Percentiles rank a stretch among this genome's conserved stretches.
Conservation (phyloP, 1,140 invertebrate genomes). For the Phymastichus coffea region DNA sequence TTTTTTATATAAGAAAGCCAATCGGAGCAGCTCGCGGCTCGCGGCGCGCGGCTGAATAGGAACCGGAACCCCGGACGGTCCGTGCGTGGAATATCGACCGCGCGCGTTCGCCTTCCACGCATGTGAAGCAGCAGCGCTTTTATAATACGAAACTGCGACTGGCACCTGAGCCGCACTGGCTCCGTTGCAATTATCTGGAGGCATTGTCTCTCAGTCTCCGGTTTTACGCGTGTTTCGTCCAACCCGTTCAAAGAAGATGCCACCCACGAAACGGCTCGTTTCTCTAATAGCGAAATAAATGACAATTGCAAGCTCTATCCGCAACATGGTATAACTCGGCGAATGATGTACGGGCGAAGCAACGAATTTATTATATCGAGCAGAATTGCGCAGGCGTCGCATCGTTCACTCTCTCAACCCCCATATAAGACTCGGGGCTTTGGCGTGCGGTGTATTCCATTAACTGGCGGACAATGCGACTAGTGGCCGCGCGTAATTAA, state of each 20-base stretch:
- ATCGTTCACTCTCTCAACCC: too few relatives aligned
- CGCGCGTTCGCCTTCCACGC: slow-evolving; percentile 33
- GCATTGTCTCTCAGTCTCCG: too few relatives aligned
- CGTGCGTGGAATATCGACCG: slow-evolving; percentile 48
- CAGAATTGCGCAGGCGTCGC: too few relatives aligned
- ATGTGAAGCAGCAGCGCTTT: slow-evolving; percentile 36
- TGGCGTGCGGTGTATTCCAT: too few relatives aligned
- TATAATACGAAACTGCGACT: background rate
- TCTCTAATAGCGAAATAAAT: background rate
- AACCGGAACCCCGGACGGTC: slow-evolving; percentile 45
- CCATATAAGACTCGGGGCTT: too few relatives aligned
- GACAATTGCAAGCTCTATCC: too few relatives aligned
- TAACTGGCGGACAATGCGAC: too few relatives aligned
- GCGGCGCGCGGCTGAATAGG: slow-evolving; percentile 41
- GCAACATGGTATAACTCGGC: too few relatives aligned
- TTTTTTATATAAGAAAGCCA: background rate
- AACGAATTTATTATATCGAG: background rate
- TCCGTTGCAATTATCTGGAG: too few relatives aligned
- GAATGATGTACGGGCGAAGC: background rate
- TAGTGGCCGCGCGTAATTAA: too few relatives aligned
- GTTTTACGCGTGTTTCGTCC: background rate
- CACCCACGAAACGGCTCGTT: too few relatives aligned
- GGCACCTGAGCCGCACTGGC: background rate
- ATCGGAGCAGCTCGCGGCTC: slow-evolving; percentile 2
- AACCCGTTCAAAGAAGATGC: background rate